Conservation (phyloP, 2,888 invertebrate species). For the Hypercompe scribonia region DNA sequence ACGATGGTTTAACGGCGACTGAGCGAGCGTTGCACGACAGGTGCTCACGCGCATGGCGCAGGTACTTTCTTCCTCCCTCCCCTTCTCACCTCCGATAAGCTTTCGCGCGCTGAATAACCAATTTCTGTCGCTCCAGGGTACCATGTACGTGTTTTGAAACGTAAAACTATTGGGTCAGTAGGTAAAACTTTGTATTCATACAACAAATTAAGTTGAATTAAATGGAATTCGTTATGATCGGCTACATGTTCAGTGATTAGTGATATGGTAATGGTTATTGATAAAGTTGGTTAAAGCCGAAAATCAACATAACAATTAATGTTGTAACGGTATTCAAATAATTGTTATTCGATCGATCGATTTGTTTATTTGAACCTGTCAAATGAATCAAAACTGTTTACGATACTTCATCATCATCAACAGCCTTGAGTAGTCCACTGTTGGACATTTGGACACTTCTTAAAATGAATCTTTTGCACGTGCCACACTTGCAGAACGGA, state of each 20-base stretch:
- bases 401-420: too few species aligned
- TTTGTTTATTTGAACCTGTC: background rate
- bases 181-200: conserved; percentile 44
- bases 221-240: conserved; percentile 17
- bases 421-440: too few species aligned
- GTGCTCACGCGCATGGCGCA: conserved; percentile 60
- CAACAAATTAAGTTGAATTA: conserved; percentile 26
- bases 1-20: conserved; percentile 65
- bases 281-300: background rate
- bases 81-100: conserved; percentile 50
- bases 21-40: conserved; percentile 59
- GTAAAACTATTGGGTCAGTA: conserved; percentile 57
- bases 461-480: too few species aligned
- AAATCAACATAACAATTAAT: background rate
- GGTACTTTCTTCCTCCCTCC: conserved; percentile 47
- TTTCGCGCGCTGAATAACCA: conserved; percentile 77
- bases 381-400: too few species aligned
- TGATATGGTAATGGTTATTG: conserved; percentile 3
- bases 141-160: conserved; percentile 55
- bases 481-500: too few species aligned
- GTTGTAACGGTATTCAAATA: conserved; percentile 1
- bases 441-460: too few species aligned
- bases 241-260: conserved; percentile 2
- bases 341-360: background rate
- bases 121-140: conserved; percentile 68